Evolutionary conservation across 1,140 invertebrate species (phyloP).

Genomic region (Solenopsis fugax): DNA sequence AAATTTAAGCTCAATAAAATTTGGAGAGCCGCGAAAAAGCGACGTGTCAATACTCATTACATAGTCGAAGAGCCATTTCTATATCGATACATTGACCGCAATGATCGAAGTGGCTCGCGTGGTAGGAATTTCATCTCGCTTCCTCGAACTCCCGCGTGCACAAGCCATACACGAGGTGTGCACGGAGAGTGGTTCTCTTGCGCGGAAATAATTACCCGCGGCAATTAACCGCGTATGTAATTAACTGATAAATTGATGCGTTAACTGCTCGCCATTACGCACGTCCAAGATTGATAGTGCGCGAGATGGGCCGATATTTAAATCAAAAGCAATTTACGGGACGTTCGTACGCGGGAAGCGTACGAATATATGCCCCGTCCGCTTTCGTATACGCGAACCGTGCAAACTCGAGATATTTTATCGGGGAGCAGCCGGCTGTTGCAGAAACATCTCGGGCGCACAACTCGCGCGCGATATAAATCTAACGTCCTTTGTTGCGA

Average conservation of each 20-base stretch:
- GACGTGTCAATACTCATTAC: neutral
- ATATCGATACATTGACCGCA: conserved; percentile 27
- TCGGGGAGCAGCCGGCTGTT: neutral
- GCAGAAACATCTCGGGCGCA: neutral
- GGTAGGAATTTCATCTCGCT: conserved; percentile 16
- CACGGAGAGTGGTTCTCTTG: conserved; percentile 25
- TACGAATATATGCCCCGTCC: neutral
- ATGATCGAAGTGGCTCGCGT: neutral
- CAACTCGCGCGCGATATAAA: conserved; percentile 1
- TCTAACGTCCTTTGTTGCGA: conserved; percentile 3
- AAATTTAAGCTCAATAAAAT: neutral
- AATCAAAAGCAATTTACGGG: conserved; percentile 71
- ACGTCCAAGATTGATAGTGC: conserved; percentile 66
- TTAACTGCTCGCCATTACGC: conserved; percentile 75
- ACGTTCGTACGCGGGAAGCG: conserved; percentile 20
- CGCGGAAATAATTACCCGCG: conserved; percentile 65
- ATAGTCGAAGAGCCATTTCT: neutral
- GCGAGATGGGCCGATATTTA: conserved; percentile 68
- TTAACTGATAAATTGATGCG: conserved; percentile 80
- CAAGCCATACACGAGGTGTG: neutral
- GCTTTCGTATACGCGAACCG: conserved; percentile 15
- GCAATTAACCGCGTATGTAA: conserved; percentile 78
- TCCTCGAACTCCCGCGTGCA: conserved; percentile 14
- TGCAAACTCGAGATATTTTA: conserved; percentile 9
- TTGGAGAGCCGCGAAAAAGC: neutral